Conservation (phyloP, 2,888 invertebrate genomes). For the Apodemia zela region DNA sequence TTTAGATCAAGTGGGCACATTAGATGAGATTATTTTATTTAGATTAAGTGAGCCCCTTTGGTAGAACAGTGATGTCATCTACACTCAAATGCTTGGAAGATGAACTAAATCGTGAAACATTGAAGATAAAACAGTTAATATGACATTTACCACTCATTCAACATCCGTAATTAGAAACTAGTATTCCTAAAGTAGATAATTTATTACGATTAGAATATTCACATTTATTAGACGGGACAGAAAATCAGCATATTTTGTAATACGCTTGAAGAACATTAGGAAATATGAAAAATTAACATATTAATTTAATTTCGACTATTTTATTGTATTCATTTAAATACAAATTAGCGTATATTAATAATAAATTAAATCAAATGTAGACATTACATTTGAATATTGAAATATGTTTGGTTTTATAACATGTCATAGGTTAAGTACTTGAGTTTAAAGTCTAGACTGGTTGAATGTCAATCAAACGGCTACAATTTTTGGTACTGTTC, state of each 20-base stretch:
- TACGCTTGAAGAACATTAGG: not conserved
- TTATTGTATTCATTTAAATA: constrained; percentile 4
- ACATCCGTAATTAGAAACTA: constrained; percentile 1
- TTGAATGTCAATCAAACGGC: no score
- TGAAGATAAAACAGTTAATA: not conserved
- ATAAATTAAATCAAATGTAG: constrained; percentile 7
- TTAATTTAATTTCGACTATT: constrained; percentile 18
- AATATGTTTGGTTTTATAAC: not conserved
- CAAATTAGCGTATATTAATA: not conserved
- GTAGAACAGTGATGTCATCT: not conserved
- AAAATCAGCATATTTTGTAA: constrained; percentile 11
- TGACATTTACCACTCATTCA: not conserved
- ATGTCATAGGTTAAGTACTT: constrained; percentile 1
- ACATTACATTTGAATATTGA: not conserved
- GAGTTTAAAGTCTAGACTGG: not conserved
- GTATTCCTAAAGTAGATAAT: not conserved
- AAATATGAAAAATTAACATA: constrained; percentile 21
- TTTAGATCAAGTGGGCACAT: no score
- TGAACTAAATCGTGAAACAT: not conserved
- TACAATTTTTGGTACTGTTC: no score
- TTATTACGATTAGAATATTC: constrained; percentile 5
- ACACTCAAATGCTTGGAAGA: not conserved
- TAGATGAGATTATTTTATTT: no score
- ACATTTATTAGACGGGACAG: constrained; percentile 2
- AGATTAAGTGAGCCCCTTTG: no score